Base-by-base conservation (phyloP, 2,888 invertebrate genomes). In the Eumacrocentrus americanus region DNA sequence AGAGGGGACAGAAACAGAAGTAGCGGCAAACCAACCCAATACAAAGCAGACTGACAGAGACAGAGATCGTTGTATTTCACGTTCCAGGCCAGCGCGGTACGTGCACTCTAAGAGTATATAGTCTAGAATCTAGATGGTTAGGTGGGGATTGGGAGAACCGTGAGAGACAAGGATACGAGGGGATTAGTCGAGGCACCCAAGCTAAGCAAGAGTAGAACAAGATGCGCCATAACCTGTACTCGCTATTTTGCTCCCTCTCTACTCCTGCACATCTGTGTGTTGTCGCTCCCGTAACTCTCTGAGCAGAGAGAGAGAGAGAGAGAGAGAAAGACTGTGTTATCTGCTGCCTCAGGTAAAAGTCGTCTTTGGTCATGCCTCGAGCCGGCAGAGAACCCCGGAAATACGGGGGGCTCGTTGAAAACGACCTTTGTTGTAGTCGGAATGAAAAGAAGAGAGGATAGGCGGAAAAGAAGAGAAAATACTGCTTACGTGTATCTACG, bases 81-180 rank as follows among this genome's bases (percentile, higher is more conserved):
- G 6, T 14, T 40, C 7, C 12, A 40, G 54, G 29, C 54, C 42
- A 16, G 18, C 23, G 18, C 34, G 42, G 44, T 40, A 34, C 44
- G 44, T 55, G 55, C 20, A 20, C n/a, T 37, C n/a, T 53, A 38
- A 38, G 38, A 53, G 54, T n/a, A 47, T 37, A 14, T 38, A n/a
- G 35, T 34, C 20, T 38, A 9, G 20, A 20, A 18, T 4, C 29
- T 20, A 16, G 23, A 12, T 35, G 56, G 53, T 22, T n/a, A n/a
- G 25, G 46, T 44, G 46, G 60, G 35, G 23, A 25, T 12, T 51
- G 46, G 60, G 40, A 56, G 57, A 47, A 16, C 38, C 56, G 50
- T 50, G 56, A 42, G 22, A 38, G 50, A 60, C 48, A 57, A 57
- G 52, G 40, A 25, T 48, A 29, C 23, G 38, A 12, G 37, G 56